Conservation (phyloP, 2,888 invertebrate genomes). For the Fragum whitleyi region DNA sequence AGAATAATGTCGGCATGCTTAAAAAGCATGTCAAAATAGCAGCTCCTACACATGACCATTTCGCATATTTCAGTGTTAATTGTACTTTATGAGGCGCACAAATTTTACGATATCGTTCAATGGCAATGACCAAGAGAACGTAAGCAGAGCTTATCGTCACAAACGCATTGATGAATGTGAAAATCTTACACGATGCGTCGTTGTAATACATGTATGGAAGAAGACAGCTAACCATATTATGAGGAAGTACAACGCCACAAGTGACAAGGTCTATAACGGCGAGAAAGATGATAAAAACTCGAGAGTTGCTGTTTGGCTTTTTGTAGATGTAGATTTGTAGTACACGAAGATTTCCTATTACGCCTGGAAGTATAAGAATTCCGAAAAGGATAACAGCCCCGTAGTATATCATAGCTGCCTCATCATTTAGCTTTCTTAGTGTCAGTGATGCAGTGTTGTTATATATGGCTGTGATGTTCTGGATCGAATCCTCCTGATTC, state of each 20-base stretch:
- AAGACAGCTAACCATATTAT: not conserved
- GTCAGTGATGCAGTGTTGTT: not conserved
- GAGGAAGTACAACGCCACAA: not conserved
- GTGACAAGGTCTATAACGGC: constrained; percentile 7
- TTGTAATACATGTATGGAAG: no score
- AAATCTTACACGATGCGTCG: not conserved
- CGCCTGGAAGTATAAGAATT: constrained; percentile 1
- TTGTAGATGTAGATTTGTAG: constrained; percentile 10
- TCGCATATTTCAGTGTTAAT: not conserved
- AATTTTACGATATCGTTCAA: constrained; percentile 15
- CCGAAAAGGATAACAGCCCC: constrained; percentile 1
- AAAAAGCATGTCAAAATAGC: not conserved
- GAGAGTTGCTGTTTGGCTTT: not conserved
- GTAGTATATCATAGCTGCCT: not conserved
- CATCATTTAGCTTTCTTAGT: not conserved
- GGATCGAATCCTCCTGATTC: no score
- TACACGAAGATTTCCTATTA: constrained; percentile 10
- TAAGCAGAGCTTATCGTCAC: not conserved
- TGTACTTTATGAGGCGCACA: constrained; percentile 1
- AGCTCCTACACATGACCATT: not conserved
- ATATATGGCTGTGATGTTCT: no score
- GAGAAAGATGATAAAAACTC: not conserved
- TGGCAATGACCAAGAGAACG: constrained; percentile 3
- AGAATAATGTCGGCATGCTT: not conserved
- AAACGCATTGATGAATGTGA: constrained; percentile 9